Evolutionary conservation across 2,888 invertebrate species (phyloP).

Genomic region (Cheilosia impressa): DNA sequence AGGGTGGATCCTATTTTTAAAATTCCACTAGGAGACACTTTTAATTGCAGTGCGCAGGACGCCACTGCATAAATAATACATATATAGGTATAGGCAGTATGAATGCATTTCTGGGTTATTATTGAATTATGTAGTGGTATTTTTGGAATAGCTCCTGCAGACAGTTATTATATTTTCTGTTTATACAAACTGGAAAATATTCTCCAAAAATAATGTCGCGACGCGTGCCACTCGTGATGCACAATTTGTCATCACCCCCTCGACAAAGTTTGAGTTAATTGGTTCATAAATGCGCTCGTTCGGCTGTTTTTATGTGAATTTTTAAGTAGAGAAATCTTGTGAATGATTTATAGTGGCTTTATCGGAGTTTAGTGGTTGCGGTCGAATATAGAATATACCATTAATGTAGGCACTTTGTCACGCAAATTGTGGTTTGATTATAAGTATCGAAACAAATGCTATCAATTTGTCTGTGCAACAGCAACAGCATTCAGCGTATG

Average conservation of each 20-base stretch:
- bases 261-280: constrained; percentile 35
- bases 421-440: too few species aligned
- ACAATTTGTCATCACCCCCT: constrained; percentile 52
- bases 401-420: neutral
- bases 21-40: constrained; percentile 7
- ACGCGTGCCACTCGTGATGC: constrained; percentile 51
- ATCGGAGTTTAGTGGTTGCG: constrained; percentile 36
- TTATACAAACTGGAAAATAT: constrained; percentile 55
- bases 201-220: constrained; percentile 19
- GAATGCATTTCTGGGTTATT: constrained; percentile 46
- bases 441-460: too few species aligned
- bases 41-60: constrained; percentile 19
- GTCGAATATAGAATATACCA: too few species aligned
- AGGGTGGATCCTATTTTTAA: constrained; percentile 64
- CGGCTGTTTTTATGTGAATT: constrained; percentile 10
- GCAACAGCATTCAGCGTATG: too few species aligned
- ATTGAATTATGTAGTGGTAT: constrained; percentile 67
- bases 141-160: constrained; percentile 43
- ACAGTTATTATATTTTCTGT: constrained; percentile 71
- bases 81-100: neutral
- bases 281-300: constrained; percentile 42
- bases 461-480: too few species aligned
- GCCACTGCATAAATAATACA: constrained; percentile 6
- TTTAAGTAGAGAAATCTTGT: neutral
- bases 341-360: constrained; percentile 26